Evolutionary conservation across 2,113 vertebrate species (phyloP).

Genomic region (Sceloporus undulatus): DNA sequence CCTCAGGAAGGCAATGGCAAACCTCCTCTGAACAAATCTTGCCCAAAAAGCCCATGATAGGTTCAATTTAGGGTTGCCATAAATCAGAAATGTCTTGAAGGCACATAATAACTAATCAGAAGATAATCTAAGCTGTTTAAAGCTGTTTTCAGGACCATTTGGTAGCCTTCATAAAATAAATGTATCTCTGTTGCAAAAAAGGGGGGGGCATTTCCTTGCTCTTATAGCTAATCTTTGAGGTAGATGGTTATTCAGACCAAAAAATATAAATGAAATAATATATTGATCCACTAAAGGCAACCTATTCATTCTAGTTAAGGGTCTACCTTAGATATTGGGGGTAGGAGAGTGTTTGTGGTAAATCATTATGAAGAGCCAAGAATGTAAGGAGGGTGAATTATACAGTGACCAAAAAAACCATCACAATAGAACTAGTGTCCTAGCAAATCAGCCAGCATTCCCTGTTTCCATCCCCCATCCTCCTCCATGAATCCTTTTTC

Average conservation of each 20-base stretch:
- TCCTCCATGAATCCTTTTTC: conserved; percentile 27
- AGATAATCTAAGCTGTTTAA: not conserved
- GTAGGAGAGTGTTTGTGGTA: not conserved
- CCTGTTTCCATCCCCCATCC: not conserved
- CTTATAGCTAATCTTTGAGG: not conserved
- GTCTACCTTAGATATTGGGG: not conserved
- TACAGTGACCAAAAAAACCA: conserved; percentile 25
- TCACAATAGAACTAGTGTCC: conserved; percentile 38
- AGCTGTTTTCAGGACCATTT: not conserved
- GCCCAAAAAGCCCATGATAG: no score
- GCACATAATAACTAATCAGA: not conserved
- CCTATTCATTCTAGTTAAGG: not conserved
- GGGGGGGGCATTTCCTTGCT: not conserved
- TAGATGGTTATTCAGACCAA: not conserved
- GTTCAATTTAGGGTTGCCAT: no score
- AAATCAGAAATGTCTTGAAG: not conserved
- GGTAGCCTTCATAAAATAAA: not conserved
- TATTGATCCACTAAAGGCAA: not conserved
- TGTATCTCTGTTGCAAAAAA: not conserved
- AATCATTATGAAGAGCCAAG: conserved; percentile 33
- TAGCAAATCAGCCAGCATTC: conserved; percentile 33
- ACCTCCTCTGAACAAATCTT: no score
- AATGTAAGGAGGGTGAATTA: conserved; percentile 17
- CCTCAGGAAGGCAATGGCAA: no score
- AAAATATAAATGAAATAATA: not conserved